Evolutionary conservation across 23 tunicate genomes (phyloP).

Genomic region (Oikopleura vanhoeffeni): DNA sequence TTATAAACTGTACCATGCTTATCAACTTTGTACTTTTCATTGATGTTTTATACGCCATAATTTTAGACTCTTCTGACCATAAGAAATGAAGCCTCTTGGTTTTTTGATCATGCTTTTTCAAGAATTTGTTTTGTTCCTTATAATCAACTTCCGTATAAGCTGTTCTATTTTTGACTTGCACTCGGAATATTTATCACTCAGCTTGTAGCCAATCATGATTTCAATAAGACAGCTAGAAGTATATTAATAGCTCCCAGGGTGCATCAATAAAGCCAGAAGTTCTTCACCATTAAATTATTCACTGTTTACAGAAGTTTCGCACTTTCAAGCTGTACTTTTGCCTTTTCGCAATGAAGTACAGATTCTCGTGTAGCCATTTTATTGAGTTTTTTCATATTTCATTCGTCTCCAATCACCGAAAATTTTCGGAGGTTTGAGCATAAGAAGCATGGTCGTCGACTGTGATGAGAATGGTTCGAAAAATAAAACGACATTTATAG

Average conservation of each 20-base stretch:
- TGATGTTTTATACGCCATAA: background rate
- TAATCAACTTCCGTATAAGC: constrained; percentile 34
- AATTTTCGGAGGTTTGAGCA: background rate
- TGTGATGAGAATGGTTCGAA: background rate
- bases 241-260: background rate
- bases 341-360: background rate
- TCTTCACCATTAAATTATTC: background rate
- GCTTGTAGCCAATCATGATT: constrained; percentile 40
- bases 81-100: constrained; percentile 55
- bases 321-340: background rate
- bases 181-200: constrained; percentile 42
- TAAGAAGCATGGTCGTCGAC: background rate
- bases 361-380: background rate
- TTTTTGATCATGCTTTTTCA: constrained; percentile 46
- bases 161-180: too few species aligned
- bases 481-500: too few species aligned
- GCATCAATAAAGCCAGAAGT: background rate
- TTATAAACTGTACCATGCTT: too few species aligned
- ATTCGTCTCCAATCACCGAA: background rate
- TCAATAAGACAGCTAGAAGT: background rate
- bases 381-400: background rate
- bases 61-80: constrained; percentile 32
- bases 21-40: too few species aligned
- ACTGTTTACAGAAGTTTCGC: background rate
- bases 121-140: constrained; percentile 33